Conservation (phyloP, 2,113 vertebrate species). For the Baryphthengus martii region DNA sequence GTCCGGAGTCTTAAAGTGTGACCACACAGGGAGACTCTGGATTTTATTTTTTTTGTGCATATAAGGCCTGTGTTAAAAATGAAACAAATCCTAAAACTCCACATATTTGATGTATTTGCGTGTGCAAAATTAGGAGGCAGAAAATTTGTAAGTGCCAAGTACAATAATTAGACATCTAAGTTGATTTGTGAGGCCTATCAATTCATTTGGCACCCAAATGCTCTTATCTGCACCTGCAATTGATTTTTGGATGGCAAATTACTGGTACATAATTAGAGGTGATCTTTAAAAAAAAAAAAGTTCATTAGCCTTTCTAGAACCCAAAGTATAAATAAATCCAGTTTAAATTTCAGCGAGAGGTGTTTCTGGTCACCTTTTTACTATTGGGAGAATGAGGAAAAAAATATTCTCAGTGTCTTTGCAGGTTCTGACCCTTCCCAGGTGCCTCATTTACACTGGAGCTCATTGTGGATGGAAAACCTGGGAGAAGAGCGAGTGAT, state of each 20-base stretch:
- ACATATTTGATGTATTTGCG: accelerated
- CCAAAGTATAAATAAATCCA: background rate
- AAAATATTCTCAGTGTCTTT: background rate
- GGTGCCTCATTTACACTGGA: background rate
- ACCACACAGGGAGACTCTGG: background rate
- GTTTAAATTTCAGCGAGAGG: background rate
- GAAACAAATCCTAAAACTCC: background rate
- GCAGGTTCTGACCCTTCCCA: background rate
- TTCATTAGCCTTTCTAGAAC: background rate
- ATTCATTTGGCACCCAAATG: background rate
- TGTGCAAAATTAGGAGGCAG: background rate
- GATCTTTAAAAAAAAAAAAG: background rate
- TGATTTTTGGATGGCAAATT: background rate
- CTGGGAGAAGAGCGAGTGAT: background rate
- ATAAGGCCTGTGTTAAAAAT: background rate
- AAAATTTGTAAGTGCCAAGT: background rate
- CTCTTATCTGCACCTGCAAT: background rate
- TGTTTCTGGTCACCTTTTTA: background rate
- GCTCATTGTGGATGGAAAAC: background rate
- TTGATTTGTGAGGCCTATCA: background rate
- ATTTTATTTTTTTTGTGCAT: background rate
- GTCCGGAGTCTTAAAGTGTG: background rate
- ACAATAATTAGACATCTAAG: background rate
- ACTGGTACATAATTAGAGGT: background rate
- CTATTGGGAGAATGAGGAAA: background rate